These are phyloP conservation scores for Acrocera orbiculus DNA, from an alignment of 2,888 invertebrate species.

Conservation along the genomic window DNA sequence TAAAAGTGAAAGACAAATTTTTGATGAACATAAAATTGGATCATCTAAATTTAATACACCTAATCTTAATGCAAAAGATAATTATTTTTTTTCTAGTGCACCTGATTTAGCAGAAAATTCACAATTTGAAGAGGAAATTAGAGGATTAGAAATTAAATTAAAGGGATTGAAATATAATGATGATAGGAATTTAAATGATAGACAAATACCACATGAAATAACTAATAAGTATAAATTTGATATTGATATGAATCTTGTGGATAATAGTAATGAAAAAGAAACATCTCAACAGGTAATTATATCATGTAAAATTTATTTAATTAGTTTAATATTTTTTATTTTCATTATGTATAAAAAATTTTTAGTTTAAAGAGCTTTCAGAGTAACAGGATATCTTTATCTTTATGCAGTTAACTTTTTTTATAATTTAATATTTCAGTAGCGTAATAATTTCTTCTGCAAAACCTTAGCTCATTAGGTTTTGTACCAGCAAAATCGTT, in stretches of 20 bases:
- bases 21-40: conserved; percentile 3
- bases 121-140: conserved; percentile 4
- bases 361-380: too few relatives aligned
- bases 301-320: too few relatives aligned
- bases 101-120: conserved; percentile 4
- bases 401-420: too few relatives aligned
- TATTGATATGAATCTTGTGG: conserved; percentile 8
- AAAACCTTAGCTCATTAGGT: too few relatives aligned
- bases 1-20: conserved; percentile 6
- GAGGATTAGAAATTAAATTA: conserved; percentile 5
- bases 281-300: conserved; percentile 7
- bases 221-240: conserved; percentile 9
- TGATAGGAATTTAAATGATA: too few relatives aligned
- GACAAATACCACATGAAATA: too few relatives aligned
- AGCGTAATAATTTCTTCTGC: too few relatives aligned
- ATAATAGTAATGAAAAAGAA: conserved; percentile 9
- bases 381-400: too few relatives aligned
- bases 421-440: too few relatives aligned
- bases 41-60: conserved; percentile 6
- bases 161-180: not conserved
- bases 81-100: conserved; percentile 8
- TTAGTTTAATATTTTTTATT: not conserved
- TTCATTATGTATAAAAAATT: not conserved
- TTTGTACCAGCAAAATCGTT: too few relatives aligned
- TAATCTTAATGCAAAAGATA: conserved; percentile 5